Evolutionary conservation across 2,797 vertebrate genomes (phyloP), one percentile per base, ranked within the genome.

Genomic region (Cirrhinus mrigala): DNA sequence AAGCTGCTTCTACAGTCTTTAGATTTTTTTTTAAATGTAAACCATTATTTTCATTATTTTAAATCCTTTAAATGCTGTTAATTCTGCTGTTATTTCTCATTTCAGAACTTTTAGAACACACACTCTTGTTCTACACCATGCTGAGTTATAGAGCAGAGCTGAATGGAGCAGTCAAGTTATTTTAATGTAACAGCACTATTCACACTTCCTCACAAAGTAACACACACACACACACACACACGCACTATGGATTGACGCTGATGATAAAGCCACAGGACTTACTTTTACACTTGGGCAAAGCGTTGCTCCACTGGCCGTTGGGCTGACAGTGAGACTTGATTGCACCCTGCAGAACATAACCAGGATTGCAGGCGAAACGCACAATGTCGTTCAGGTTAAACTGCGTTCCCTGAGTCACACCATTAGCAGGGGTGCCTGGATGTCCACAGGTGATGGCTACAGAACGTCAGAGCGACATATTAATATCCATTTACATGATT

Each of bases 381-480:
- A 98, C 97, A 68, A 94, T 88, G 0, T 99, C 97, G 0, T 99
- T 99, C 79, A 99, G 94, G 86, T 99, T 99, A 93, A 99, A 99
- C 91, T 99, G 98, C 71, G 82, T 95, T 82, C 98, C 98, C 73
- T 98, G 98, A 33, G 98, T 99, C 87, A 97, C 27, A 44, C 98
- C 98, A 0, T 97, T 97, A 82, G 93, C 91, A 0, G 98, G 97
- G 87, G 98, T 99, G 74, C 98, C 98, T 0, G 98, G 98, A 87
- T 99, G 98, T 82, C 98, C 98, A 1, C 98, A 99, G 33, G 98
- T 99, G 89, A 99, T 99, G 6, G 98, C 98, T 99, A 60, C 4
- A 90, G 87, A 54, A 84, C 78, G 88, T 29, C 22, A 1, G 54
- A 75, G 84, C 1, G 44, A 33, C 74, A 71, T 58, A 62, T 85